Percentiles rank a stretch among this genome's conserved stretches.
Conservation (phyloP, 2,888 invertebrate species). For the Drosophila meridiana region DNA sequence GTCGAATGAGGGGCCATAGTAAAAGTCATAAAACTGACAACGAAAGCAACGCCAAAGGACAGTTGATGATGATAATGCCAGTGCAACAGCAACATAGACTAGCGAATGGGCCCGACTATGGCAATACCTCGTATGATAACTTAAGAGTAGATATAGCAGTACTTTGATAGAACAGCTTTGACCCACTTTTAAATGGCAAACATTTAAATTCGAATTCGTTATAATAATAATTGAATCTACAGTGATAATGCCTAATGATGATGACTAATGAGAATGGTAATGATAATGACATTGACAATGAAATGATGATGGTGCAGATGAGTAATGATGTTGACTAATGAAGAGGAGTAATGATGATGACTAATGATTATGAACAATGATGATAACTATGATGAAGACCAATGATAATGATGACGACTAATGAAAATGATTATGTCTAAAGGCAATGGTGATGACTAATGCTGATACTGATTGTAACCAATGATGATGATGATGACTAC, state of each 20-base stretch:
- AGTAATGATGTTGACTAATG: not conserved
- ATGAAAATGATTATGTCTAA: not conserved
- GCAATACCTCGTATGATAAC: conserved; percentile 9
- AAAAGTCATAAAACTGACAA: conserved; percentile 44
- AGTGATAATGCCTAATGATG: too few relatives aligned
- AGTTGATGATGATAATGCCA: conserved; percentile 55
- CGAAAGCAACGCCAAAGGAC: conserved; percentile 37
- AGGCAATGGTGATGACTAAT: not conserved
- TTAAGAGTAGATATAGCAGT: too few relatives aligned
- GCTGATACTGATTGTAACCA: too few relatives aligned
- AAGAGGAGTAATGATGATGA: not conserved
- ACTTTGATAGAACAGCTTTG: too few relatives aligned
- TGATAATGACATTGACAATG: not conserved
- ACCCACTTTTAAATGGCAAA: too few relatives aligned
- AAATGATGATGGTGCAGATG: not conserved
- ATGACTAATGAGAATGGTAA: not conserved
- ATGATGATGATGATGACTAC: not conserved
- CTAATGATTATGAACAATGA: not conserved
- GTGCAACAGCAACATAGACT: conserved; percentile 19
- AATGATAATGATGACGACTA: not conserved
- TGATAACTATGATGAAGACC: not conserved
- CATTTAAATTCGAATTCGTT: too few relatives aligned
- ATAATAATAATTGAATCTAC: too few relatives aligned
- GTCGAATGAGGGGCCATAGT: conserved; percentile 13
- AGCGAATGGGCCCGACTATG: not conserved